These are phyloP conservation scores for Sinella curviseta DNA, from an alignment of 1,140 invertebrate genomes.

Conservation along the genomic window DNA sequence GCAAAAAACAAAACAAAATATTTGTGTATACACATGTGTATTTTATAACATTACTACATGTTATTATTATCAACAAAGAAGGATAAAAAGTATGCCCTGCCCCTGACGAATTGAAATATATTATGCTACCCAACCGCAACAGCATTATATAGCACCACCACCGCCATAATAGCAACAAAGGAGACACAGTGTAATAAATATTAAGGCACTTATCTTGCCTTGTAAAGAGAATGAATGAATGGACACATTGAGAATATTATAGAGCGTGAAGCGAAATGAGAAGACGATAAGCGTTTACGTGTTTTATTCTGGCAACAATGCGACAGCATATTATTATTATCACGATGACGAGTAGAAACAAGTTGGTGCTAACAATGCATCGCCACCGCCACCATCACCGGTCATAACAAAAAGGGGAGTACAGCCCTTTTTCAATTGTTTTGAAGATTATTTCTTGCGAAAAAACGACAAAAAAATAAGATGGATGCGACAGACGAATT, in stretches of 20 bases:
- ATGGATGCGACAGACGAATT: conserved; percentile 49
- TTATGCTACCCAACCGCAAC: no score
- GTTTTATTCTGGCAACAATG: no score
- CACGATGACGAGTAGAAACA: neutral
- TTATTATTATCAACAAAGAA: neutral
- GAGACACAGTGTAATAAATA: neutral
- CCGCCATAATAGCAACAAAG: neutral
- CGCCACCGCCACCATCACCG: neutral
- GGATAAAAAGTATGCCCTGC: neutral
- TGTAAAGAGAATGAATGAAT: neutral
- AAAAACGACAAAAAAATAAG: neutral
- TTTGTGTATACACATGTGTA: no score
- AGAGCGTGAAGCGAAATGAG: neutral
- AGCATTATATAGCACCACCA: neutral
- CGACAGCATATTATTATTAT: neutral
- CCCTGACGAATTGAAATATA: neutral
- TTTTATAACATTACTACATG: no score
- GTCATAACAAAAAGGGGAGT: neutral
- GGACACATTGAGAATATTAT: neutral
- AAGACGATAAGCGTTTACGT: neutral
- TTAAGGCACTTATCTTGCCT: neutral
- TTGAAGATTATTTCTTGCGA: neutral
- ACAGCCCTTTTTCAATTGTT: neutral
- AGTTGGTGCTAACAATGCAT: neutral
- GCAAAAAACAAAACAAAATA: no score